phyloP scores from a whole-genome alignment of 2,888 invertebrate species.

The Fabriciana adippe region DNA sequence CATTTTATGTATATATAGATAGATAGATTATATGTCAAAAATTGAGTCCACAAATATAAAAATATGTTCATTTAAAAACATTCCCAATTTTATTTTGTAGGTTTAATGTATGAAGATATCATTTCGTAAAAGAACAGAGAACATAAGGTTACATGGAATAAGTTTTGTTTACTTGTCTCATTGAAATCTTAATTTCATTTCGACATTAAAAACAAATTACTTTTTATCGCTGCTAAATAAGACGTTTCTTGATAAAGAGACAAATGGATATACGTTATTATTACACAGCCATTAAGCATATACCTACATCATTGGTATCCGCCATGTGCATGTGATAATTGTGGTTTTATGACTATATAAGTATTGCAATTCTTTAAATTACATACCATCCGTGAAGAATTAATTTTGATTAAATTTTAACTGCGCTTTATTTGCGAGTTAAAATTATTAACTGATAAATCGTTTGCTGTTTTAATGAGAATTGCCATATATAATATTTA shows the following conservation, averaged over 20 bases:
- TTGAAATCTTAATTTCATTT: constrained; percentile 38
- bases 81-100: not conserved
- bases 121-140: too few species aligned
- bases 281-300: constrained; percentile 49
- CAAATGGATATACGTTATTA: constrained; percentile 49
- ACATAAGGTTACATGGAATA: not conserved
- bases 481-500: not conserved
- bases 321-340: constrained; percentile 40
- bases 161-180: constrained; percentile 2
- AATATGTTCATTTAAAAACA: too few species aligned
- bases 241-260: constrained; percentile 48
- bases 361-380: constrained; percentile 35
- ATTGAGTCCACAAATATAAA: too few species aligned
- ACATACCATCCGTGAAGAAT: constrained; percentile 36
- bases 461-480: not conserved
- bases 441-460: constrained; percentile 2
- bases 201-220: constrained; percentile 42
- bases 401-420: constrained; percentile 30
- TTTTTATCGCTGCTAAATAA: constrained; percentile 42
- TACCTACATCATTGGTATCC: constrained; percentile 35
- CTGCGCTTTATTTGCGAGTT: not conserved
- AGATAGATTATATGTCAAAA: too few species aligned
- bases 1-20: too few species aligned
- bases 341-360: constrained; percentile 38
- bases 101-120: too few species aligned